Evolutionary conservation across 1,140 invertebrate genomes (phyloP), one percentile per base, ranked within the genome.

Genomic region (Saccostrea glomerata): DNA sequence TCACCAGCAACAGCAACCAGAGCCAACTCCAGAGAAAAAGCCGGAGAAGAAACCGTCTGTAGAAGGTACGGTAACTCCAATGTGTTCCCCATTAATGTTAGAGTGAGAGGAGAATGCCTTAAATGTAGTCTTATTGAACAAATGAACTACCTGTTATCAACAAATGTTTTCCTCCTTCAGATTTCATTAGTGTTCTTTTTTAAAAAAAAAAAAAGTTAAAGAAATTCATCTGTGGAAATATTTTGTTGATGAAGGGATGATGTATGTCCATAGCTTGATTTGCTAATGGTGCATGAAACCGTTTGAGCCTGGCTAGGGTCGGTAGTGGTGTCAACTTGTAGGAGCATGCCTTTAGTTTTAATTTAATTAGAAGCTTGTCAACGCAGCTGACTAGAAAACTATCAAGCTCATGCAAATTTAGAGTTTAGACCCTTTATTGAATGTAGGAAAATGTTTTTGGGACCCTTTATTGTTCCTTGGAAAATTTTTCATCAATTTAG

Each of bases 1-100:
- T 56, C 92, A 91, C 63, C 86, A 90, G 60, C 86, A 91, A 63
- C 85, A 88, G 83, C 40, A 85, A 73, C 73, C 63, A 54, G 84
- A 85, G 55, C 66, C 30, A 30, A 87, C 66, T 25, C 87, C 87
- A 54, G 85, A 88, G 86, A 55, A 47, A 47, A 85, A 54, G 84
- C 87, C 87, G 54, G 85, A 88, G 86, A 66, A 58, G 47, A 85
- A 54, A 66, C 36, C 58, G 47, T 63, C 73, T 85, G 82, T 82
- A 56, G 70, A 87, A 87, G 55, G 77, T 66, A 82, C 20, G n/a
- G 9, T 5, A 36, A 83, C 2, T 30, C 66, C 66, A 73, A 23
- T 7, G 13, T 73, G 23, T 30, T 77, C 70, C 23, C 25, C 9
- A 77, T 25, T 30, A 77, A 25, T 77, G 23, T 77, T 9, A 25